Evolutionary conservation across 2,888 invertebrate species (phyloP).

Genomic region (Eretmocerus hayati): DNA sequence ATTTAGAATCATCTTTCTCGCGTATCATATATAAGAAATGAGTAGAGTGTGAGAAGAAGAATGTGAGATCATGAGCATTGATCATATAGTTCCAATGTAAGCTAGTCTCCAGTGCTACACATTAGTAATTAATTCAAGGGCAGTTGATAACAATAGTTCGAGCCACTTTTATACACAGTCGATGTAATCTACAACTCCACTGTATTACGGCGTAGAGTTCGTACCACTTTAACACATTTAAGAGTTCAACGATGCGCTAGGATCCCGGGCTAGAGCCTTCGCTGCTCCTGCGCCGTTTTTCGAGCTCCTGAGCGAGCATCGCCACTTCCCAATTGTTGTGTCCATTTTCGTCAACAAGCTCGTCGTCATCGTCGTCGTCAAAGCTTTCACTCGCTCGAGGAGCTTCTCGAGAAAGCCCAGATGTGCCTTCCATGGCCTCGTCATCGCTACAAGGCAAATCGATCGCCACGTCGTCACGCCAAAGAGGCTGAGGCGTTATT

Average conservation of each 20-base stretch:
- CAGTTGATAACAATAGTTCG: too few species aligned
- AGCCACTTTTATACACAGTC: too few species aligned
- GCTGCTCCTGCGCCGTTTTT: constrained; percentile 40
- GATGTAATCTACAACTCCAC: too few species aligned
- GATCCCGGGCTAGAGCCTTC: constrained; percentile 42
- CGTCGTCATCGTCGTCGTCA: constrained; percentile 33
- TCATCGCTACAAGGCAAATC: constrained; percentile 48
- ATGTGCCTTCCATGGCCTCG: constrained; percentile 37
- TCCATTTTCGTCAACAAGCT: constrained; percentile 29
- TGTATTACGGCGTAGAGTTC: too few species aligned
- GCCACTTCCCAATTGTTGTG: constrained; percentile 70
- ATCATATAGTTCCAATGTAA: too few species aligned
- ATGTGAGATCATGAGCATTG: too few species aligned
- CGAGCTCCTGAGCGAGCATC: constrained; percentile 68
- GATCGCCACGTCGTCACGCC: constrained; percentile 45
- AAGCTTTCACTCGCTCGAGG: constrained; percentile 33
- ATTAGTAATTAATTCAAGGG: too few species aligned
- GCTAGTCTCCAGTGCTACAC: too few species aligned
- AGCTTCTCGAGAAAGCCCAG: constrained; percentile 46
- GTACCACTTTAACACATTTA: constrained; percentile 13
- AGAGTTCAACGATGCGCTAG: constrained; percentile 40
- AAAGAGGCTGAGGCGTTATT: constrained; percentile 44
- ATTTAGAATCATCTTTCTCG: too few species aligned
- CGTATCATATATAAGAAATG: too few species aligned
- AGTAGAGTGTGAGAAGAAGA: too few species aligned